phyloP scores from a whole-genome alignment of 2,113 vertebrate species.

The Zosterops japonicus region DNA sequence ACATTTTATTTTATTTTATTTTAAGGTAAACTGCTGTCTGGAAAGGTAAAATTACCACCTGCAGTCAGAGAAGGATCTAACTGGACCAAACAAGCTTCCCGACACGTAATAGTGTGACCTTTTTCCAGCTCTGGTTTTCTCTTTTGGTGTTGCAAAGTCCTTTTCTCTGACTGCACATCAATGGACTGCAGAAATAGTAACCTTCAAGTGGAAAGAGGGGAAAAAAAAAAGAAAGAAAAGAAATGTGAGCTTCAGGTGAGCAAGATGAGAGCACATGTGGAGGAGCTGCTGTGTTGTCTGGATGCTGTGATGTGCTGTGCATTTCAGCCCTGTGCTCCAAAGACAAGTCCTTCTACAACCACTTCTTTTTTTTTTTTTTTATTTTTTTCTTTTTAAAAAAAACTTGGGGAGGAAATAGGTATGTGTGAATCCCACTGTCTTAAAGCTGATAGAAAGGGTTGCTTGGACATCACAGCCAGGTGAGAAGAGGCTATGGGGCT shows the following conservation, averaged over 20 bases:
- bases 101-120: neutral
- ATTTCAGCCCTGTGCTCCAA: neutral
- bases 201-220: neutral
- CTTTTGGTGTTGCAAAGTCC: neutral
- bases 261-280: neutral
- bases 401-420: neutral
- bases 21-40: neutral
- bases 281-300: neutral
- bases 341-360: neutral
- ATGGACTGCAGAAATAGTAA: neutral
- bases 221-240: neutral
- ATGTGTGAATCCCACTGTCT: neutral
- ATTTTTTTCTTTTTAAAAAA: neutral
- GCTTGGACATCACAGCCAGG: neutral
- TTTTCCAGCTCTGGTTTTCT: conserved; percentile 4
- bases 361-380: neutral
- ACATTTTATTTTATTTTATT: neutral
- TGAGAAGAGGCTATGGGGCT: neutral
- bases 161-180: neutral
- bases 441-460: neutral
- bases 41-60: neutral
- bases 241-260: neutral
- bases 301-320: neutral
- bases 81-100: neutral
- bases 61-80: neutral